Percentiles rank a stretch among this genome's conserved stretches.
Evolutionary conservation across 2,888 invertebrate species (phyloP).

Genomic region (Conchocele bisecta): DNA sequence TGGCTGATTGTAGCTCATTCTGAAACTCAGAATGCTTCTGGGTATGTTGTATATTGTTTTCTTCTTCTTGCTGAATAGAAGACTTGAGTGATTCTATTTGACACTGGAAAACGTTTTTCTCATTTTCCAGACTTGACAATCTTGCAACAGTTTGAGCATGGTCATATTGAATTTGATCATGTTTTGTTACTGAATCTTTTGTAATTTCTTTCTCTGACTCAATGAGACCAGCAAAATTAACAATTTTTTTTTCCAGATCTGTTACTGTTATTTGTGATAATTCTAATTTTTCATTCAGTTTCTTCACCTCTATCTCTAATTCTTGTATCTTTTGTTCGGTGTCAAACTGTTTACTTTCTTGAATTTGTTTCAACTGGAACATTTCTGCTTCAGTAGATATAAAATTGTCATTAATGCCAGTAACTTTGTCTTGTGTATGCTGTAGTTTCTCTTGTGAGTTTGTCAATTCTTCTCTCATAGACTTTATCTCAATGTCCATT

Average conservation of each 20-base stretch:
- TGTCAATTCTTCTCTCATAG: conserved; percentile 25
- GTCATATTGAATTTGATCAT: conserved; percentile 22
- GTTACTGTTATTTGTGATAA: too few relatives aligned
- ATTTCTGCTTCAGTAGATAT: conserved; percentile 10
- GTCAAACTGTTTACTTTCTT: not conserved
- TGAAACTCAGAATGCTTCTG: too few relatives aligned
- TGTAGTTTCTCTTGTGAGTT: conserved; percentile 5
- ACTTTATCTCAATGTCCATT: conserved; percentile 26
- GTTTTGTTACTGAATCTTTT: not conserved
- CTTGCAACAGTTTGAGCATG: too few relatives aligned
- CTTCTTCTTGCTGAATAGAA: not conserved
- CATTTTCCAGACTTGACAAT: too few relatives aligned
- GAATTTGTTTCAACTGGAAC: conserved; percentile 5
- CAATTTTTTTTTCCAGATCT: too few relatives aligned
- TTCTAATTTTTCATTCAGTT: not conserved
- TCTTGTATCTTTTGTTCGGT: conserved; percentile 1
- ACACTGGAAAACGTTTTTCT: too few relatives aligned
- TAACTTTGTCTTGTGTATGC: not conserved
- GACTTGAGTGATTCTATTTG: too few relatives aligned
- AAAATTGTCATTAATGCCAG: too few relatives aligned
- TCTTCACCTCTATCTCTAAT: conserved; percentile 5
- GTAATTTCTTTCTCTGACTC: conserved; percentile 19
- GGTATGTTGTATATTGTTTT: not conserved
- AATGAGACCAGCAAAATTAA: too few relatives aligned
- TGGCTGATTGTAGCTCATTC: too few relatives aligned